Evolutionary conservation across 2,113 vertebrate species (phyloP).

Genomic region (Lanius ludovicianus): DNA sequence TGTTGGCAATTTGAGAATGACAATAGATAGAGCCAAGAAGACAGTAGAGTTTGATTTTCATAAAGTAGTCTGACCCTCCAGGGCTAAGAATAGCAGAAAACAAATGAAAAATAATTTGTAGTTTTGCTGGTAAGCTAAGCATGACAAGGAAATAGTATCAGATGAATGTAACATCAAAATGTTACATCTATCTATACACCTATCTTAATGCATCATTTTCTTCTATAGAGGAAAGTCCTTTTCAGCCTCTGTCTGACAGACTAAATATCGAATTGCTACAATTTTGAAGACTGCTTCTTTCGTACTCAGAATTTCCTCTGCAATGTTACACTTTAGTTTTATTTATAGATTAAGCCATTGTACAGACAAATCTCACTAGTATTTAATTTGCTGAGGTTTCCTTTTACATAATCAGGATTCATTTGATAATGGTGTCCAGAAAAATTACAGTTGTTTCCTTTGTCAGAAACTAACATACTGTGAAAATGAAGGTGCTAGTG

Average conservation of each 20-base stretch:
- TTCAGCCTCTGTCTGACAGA: not conserved
- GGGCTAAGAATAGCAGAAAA: conserved; percentile 1
- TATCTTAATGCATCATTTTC: not conserved
- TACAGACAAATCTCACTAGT: not conserved
- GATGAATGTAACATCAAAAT: conserved; percentile 21
- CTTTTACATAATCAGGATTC: not conserved
- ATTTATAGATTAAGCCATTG: not conserved
- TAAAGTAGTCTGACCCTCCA: not conserved
- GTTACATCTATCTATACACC: not conserved
- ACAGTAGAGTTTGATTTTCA: conserved; percentile 13
- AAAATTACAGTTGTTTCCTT: not conserved
- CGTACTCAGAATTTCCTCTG: not conserved
- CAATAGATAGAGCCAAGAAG: not conserved
- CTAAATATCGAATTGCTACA: not conserved
- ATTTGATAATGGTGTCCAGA: not conserved
- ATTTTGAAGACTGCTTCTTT: not conserved
- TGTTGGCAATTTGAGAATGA: conserved; percentile 3
- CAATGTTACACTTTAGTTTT: not conserved
- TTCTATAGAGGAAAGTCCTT: not conserved
- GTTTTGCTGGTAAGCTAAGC: conserved; percentile 44
- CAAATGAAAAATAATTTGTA: conserved; percentile 31
- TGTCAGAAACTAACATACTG: not conserved
- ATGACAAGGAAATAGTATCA: conserved; percentile 24
- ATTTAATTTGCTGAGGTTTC: not conserved
- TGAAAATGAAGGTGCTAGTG: not conserved